Percentiles rank a stretch among this genome's conserved stretches.
These are phyloP conservation scores for Camponotus vicinus DNA, from an alignment of 1,140 invertebrate species.

Conservation along the genomic window DNA sequence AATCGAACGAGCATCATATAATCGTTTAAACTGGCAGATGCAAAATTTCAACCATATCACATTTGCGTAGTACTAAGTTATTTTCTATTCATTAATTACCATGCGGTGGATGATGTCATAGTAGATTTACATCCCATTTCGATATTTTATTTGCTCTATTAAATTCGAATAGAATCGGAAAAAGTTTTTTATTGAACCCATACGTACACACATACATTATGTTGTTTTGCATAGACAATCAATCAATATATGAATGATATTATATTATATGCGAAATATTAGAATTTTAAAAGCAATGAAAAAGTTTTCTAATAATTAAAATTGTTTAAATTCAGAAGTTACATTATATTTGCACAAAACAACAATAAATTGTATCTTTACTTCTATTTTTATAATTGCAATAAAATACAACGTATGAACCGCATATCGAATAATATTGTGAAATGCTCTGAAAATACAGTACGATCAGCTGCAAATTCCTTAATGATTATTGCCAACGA, in stretches of 20 bases:
- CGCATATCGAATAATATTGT: not conserved
- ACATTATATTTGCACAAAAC: not conserved
- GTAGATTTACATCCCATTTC: constrained; percentile 53
- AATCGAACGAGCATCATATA: constrained; percentile 34
- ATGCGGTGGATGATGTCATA: constrained; percentile 8
- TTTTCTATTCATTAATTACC: constrained; percentile 57
- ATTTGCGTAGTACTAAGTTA: constrained; percentile 43
- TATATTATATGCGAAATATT: not conserved
- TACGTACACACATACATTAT: not conserved
- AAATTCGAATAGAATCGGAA: not conserved
- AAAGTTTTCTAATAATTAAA: not conserved
- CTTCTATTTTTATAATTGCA: not conserved
- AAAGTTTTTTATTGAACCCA: not conserved
- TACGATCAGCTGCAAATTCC: constrained; percentile 32
- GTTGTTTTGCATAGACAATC: not conserved
- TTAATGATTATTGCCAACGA: constrained; percentile 56
- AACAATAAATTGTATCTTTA: not conserved
- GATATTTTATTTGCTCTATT: constrained; percentile 20
- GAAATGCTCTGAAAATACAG: constrained; percentile 1
- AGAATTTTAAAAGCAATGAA: not conserved
- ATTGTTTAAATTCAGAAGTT: not conserved
- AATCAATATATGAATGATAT: not conserved
- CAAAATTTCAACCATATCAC: constrained; percentile 48
- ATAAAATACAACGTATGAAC: not conserved
- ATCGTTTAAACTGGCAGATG: constrained; percentile 5